Percentiles rank a stretch among this genome's conserved stretches.
phyloP scores from a whole-genome alignment of 2,113 vertebrate genomes.

The Xiphias gladius region DNA sequence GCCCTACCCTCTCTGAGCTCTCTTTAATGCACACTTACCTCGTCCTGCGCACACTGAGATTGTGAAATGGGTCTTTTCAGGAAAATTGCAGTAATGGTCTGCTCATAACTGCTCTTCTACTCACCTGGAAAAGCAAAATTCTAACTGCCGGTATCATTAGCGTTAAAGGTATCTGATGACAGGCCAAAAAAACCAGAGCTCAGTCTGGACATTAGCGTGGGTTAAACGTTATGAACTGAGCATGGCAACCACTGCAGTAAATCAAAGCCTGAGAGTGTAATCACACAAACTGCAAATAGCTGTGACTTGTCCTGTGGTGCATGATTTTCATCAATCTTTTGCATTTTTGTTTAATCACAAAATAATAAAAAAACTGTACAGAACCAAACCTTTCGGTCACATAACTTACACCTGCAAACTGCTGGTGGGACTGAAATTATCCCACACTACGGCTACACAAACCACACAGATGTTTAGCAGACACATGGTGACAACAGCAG shows the following conservation, averaged over 20 bases:
- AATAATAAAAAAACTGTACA: conserved; percentile 18
- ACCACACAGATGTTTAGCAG: not conserved
- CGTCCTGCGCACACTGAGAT: conserved; percentile 51
- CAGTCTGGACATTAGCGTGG: conserved; percentile 47
- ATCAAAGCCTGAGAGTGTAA: conserved; percentile 43
- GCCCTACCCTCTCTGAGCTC: conserved; percentile 32
- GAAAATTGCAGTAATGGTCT: conserved; percentile 72
- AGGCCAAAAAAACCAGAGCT: conserved; percentile 33
- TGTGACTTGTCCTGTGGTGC: conserved; percentile 30
- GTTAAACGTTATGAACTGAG: conserved; percentile 64
- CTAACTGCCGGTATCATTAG: conserved; percentile 60
- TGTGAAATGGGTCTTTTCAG: conserved; percentile 68
- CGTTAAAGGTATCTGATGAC: conserved; percentile 53
- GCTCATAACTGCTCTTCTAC: conserved; percentile 62
- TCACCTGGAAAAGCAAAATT: conserved; percentile 34
- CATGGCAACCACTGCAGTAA: conserved; percentile 63
- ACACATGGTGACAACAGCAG: not conserved
- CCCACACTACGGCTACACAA: not conserved
- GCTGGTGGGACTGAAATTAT: not conserved
- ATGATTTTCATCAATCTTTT: conserved; percentile 39
- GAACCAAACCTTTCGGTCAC: conserved; percentile 7
- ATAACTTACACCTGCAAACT: not conserved
- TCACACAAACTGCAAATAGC: conserved; percentile 39
- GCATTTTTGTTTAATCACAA: conserved; percentile 32
- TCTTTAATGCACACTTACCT: conserved; percentile 60